Evolutionary conservation across 2,113 vertebrate species (phyloP).

Genomic region (Catharus fuscescens): DNA sequence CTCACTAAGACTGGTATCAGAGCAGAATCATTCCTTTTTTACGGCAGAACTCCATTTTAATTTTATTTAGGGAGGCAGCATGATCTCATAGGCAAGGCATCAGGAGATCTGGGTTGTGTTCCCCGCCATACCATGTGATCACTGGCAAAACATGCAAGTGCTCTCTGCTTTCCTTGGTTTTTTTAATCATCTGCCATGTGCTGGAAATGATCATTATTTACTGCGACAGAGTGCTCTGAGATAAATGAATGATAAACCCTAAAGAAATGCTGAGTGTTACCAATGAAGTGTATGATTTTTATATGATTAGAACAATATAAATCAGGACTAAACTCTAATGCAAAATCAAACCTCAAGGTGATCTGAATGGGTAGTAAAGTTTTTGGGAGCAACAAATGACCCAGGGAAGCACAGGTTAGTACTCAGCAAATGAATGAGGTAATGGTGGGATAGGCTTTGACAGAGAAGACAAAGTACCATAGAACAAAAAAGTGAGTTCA

Average conservation of each 20-base stretch:
- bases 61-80: conserved; percentile 47
- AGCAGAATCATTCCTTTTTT: conserved; percentile 25
- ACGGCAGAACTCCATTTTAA: conserved; percentile 22
- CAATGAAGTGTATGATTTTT: neutral
- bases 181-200: neutral
- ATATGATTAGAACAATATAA: neutral
- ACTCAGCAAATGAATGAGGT: neutral
- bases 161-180: neutral
- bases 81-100: conserved; percentile 59
- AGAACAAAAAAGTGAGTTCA: neutral
- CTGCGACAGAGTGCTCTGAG: neutral
- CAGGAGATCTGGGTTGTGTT: conserved; percentile 49
- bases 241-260: conserved; percentile 21
- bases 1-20: conserved; percentile 30
- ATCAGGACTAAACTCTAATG: conserved; percentile 1
- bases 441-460: neutral
- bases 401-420: neutral
- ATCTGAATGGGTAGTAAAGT: neutral
- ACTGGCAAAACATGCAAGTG: conserved; percentile 9
- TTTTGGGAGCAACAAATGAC: neutral
- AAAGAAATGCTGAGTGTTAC: conserved; percentile 20
- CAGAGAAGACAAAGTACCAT: neutral
- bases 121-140: neutral
- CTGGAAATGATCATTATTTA: conserved; percentile 36
- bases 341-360: conserved; percentile 11